Base-by-base conservation (phyloP, 2,113 vertebrate genomes). In the Hippoglossus stenolepis region DNA sequence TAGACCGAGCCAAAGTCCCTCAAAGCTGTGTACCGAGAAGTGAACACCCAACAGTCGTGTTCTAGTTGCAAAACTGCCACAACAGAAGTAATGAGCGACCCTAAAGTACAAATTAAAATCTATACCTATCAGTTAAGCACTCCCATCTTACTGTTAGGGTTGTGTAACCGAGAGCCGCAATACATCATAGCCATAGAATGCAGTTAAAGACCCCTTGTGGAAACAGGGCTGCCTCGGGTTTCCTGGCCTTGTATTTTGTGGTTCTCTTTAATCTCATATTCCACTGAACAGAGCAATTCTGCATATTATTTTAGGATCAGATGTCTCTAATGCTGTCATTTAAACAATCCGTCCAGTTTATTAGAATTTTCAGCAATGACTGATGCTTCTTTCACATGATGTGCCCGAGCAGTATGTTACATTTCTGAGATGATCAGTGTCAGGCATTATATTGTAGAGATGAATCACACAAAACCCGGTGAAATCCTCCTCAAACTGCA, bases 241-340 rank as follows among this genome's bases (percentile, higher is more conserved):
- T 89, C 82, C 84, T 84, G 85, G 85, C 67, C 65, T 82, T 79
- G 77, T 60, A 35, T 83, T 73, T 60, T 87, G 83, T 61, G 80
- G 86, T 73, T 65, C 24, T 65, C 88, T 88, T 81, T 76, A 81
- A 78, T 74, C 82, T 83, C 76, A 73, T 73, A 76, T 86, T 90
- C 76, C 73, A 81, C 87, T 80, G 85, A 77, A 80, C 81, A 56
- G 70, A 70, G 82, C 70, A 79, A 72, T 83, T 82, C 62, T 68
- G 60, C 20, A 43, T 80, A 77, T 89, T 90, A 85, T 88, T 91
- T 83, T 81, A 85, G 75, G 71, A 77, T 87, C 73, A 26, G 4
- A 69, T 84, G 67, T 75, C 74, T 20, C 38, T 82, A 72, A 87
- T 15, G 0, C 73, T 78, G 74, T 69, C 76, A 75, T 81, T 90